These are phyloP conservation scores for Pteronotus mesoamericanus DNA, from an alignment of 2,797 vertebrate genomes.

Conservation along the genomic window DNA sequence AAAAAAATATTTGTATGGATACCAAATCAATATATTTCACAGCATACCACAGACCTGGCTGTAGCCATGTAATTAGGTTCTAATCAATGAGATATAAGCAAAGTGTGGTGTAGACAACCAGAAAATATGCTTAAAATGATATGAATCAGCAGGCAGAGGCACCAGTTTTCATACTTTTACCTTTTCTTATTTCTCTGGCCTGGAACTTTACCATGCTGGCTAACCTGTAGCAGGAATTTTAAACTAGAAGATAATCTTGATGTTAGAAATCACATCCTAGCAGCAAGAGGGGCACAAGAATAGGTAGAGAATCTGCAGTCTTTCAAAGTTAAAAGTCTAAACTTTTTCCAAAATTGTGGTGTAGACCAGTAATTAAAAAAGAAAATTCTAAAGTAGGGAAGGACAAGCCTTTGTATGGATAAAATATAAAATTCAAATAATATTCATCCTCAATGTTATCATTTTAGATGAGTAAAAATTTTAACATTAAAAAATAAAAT, in stretches of 20 bases:
- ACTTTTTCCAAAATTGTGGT: neutral
- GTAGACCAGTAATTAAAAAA: neutral
- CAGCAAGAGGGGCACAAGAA: neutral
- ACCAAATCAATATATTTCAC: neutral
- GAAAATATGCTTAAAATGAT: neutral
- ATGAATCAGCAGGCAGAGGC: neutral
- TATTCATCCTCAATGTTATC: neutral
- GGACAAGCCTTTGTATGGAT: neutral
- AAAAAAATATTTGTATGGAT: neutral
- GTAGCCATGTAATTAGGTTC: neutral
- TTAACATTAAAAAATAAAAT: neutral
- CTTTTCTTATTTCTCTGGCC: neutral
- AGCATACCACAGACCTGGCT: neutral
- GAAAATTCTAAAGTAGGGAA: neutral
- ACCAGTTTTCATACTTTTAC: neutral
- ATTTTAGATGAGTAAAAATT: neutral
- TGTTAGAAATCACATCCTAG: neutral
- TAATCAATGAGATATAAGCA: neutral
- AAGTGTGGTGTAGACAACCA: neutral
- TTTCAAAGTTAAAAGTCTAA: neutral
- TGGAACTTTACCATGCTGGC: neutral
- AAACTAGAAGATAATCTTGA: neutral
- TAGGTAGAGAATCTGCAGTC: neutral
- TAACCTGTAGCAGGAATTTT: neutral
- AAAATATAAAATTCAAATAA: constrained; percentile 16